phyloP scores from a whole-genome alignment of 2,888 invertebrate species.

The Agriotes lineatus region DNA sequence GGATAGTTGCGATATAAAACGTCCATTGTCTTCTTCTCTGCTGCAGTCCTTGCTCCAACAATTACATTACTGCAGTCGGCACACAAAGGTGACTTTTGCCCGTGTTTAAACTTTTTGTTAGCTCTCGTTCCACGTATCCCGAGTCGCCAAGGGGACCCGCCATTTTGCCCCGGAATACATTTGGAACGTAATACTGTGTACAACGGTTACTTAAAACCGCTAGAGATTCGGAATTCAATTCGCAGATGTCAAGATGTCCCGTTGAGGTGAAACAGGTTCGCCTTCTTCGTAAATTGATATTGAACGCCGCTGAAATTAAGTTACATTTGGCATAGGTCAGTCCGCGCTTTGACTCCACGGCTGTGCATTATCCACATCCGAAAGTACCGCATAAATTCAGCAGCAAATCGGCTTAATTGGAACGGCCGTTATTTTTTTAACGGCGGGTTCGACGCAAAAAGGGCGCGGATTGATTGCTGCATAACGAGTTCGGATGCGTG shows the following conservation, averaged over 20 bases:
- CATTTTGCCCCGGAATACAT: conserved; percentile 34
- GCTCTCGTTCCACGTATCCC: conserved; percentile 8
- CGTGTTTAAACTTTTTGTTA: not conserved
- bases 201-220: conserved; percentile 39
- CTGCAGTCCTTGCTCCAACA: too few species aligned
- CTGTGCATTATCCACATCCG: not conserved
- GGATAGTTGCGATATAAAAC: too few species aligned
- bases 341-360: not conserved
- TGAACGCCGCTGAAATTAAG: conserved; percentile 31
- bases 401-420: not conserved
- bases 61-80: not conserved
- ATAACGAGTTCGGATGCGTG: conserved; percentile 5
- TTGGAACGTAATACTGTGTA: conserved; percentile 38
- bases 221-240: conserved; percentile 41
- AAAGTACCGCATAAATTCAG: not conserved
- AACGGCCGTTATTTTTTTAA: conserved; percentile 1
- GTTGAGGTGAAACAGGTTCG: conserved; percentile 36
- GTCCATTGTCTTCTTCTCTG: too few species aligned
- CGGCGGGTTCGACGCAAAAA: not conserved
- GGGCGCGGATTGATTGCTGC: not conserved
- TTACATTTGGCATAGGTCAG: conserved; percentile 23
- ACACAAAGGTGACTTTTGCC: not conserved
- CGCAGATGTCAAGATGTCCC: conserved; percentile 40
- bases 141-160: conserved; percentile 25
- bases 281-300: conserved; percentile 37